Evolutionary conservation across 2,797 vertebrate species (phyloP).

Genomic region (Clamator glandarius): DNA sequence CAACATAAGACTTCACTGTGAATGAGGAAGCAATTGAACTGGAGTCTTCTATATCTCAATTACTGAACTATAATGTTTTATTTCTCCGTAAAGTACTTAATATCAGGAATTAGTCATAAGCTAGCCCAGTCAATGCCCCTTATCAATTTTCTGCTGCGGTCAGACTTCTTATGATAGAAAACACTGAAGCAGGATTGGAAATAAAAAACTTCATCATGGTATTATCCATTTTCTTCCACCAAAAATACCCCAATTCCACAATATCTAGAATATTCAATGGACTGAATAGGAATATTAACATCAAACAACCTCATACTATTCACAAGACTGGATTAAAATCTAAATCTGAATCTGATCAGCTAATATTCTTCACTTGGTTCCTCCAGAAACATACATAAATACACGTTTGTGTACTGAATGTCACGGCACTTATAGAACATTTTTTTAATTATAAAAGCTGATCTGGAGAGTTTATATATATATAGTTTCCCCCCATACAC

Average conservation of each 20-base stretch:
- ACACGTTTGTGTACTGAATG: not conserved
- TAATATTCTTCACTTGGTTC: not conserved
- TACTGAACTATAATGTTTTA: not conserved
- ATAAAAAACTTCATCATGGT: not conserved
- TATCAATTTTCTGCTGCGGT: not conserved
- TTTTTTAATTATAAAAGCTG: not conserved
- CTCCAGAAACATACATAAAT: not conserved
- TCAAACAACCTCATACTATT: not conserved
- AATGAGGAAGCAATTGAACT: not conserved
- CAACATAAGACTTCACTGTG: not conserved
- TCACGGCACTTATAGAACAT: not conserved
- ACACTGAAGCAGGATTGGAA: not conserved
- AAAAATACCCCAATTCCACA: not conserved
- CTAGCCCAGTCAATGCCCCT: not conserved
- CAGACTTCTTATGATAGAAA: not conserved
- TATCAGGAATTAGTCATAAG: not conserved
- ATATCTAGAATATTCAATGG: not conserved
- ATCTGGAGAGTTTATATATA: not conserved
- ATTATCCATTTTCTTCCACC: not conserved
- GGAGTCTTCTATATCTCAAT: not conserved
- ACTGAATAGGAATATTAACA: not conserved
- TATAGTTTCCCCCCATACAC: not conserved
- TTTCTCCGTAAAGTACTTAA: not conserved
- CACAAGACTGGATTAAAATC: not conserved
- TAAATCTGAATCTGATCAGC: not conserved